Conservation (phyloP, 1,140 invertebrate species). For the Gonatopus flavifemur region DNA sequence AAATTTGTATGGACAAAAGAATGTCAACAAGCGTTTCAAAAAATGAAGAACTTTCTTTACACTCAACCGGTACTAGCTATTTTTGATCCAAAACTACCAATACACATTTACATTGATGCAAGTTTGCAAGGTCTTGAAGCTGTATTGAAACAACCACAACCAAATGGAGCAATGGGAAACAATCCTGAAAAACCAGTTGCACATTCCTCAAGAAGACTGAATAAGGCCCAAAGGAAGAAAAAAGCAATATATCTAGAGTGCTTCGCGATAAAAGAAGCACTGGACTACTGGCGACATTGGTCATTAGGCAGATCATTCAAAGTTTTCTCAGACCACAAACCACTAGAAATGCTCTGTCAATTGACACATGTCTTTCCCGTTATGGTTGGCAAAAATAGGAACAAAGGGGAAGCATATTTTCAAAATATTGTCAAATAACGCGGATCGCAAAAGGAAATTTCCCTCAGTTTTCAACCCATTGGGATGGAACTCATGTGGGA, state of each 20-base stretch:
- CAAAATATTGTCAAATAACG: no score
- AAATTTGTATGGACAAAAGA: conserved; percentile 1
- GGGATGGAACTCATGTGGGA: no score
- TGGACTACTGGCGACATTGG: no score
- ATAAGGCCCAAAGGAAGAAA: not conserved
- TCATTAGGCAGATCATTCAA: not conserved
- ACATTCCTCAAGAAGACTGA: no score
- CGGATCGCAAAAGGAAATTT: no score
- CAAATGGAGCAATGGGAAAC: no score
- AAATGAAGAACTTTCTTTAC: conserved; percentile 1
- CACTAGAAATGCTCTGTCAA: not conserved
- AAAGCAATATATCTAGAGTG: conserved; percentile 4
- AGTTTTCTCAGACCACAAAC: not conserved
- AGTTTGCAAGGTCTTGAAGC: conserved; percentile 14
- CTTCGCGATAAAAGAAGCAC: not conserved
- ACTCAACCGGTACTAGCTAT: conserved; percentile 5
- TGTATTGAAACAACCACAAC: conserved; percentile 11
- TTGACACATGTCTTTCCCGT: no score
- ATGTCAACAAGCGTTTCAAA: conserved; percentile 1
- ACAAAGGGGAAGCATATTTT: no score
- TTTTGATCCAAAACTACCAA: conserved; percentile 12
- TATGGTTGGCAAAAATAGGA: no score
- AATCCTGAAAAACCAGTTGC: no score
- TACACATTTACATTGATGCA: conserved; percentile 18
- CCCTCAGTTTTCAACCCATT: no score